phyloP scores from a whole-genome alignment of 1,140 invertebrate genomes.

The Penaeus vannamei region DNA sequence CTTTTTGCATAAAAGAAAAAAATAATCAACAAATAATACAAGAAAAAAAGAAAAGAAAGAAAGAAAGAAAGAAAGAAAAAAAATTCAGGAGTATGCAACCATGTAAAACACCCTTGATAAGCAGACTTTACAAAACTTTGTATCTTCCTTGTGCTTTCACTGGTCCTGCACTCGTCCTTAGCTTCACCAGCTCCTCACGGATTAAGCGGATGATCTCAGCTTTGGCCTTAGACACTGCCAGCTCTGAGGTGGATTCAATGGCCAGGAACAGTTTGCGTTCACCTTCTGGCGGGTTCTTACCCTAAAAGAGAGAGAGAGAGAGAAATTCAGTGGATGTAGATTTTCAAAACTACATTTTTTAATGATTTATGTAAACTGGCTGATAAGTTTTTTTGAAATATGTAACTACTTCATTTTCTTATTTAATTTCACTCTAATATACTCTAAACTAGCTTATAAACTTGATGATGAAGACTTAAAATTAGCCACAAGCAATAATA shows the following conservation, averaged over 20 bases:
- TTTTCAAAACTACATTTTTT: not conserved
- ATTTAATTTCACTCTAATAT: no score
- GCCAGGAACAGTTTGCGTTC: slow-evolving; percentile 97
- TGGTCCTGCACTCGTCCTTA: slow-evolving; percentile 90
- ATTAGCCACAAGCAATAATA: no score
- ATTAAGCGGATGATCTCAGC: slow-evolving; percentile 98
- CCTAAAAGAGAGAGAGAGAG: slow-evolving; percentile 70
- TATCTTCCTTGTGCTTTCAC: slow-evolving; percentile 90
- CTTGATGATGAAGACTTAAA: not conserved
- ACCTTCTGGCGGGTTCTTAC: slow-evolving; percentile 89
- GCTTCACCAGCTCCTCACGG: slow-evolving; percentile 96
- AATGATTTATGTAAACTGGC: not conserved
- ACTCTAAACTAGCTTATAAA: not conserved
- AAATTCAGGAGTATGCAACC: not conserved
- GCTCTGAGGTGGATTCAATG: slow-evolving; percentile 98
- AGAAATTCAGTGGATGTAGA: not conserved
- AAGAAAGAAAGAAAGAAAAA: not conserved
- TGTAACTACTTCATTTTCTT: no score
- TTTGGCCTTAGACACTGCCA: slow-evolving; percentile 97
- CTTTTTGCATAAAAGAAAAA: not conserved
- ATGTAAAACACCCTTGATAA: not conserved
- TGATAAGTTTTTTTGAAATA: not conserved
- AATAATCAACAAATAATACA: not conserved
- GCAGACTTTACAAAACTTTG: slow-evolving; percentile 85
- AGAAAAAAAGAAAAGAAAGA: not conserved